phyloP scores from a whole-genome alignment of 53 echinoderm and acorn worm genomes.

The Hippasteria phrygiana region DNA sequence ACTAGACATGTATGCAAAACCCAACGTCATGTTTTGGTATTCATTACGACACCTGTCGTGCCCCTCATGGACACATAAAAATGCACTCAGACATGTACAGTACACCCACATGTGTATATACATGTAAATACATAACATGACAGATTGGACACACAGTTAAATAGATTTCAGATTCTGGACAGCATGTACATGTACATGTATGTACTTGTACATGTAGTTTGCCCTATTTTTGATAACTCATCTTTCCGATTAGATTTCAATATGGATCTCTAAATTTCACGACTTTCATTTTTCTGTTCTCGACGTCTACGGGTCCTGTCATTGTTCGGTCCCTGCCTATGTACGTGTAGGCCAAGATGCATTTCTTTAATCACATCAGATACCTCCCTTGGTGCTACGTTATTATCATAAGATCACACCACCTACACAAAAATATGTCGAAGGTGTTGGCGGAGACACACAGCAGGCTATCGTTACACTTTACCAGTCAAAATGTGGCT shows the following conservation, averaged over 20 bases:
- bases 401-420: slow-evolving; percentile 56
- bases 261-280: background rate
- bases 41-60: no score
- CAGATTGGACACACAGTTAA: no score
- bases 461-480: slow-evolving; percentile 43
- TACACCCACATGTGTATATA: no score
- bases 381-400: slow-evolving; percentile 32
- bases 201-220: background rate
- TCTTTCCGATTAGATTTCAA: background rate
- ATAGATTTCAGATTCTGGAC: background rate
- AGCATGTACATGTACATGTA: background rate
- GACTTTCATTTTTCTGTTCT: no score
- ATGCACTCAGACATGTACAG: no score
- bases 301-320: background rate
- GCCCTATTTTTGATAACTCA: background rate
- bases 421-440: background rate
- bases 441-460: slow-evolving; percentile 20
- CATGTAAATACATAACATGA: no score
- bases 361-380: background rate
- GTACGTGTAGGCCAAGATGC: slow-evolving; percentile 2
- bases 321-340: background rate
- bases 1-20: no score
- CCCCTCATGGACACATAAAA: no score
- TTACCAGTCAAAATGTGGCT: background rate
- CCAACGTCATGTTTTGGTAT: no score